Evolutionary conservation across 1,140 invertebrate genomes (phyloP), one percentile per base, ranked within the genome.

Genomic region (Drosophila saltans): DNA sequence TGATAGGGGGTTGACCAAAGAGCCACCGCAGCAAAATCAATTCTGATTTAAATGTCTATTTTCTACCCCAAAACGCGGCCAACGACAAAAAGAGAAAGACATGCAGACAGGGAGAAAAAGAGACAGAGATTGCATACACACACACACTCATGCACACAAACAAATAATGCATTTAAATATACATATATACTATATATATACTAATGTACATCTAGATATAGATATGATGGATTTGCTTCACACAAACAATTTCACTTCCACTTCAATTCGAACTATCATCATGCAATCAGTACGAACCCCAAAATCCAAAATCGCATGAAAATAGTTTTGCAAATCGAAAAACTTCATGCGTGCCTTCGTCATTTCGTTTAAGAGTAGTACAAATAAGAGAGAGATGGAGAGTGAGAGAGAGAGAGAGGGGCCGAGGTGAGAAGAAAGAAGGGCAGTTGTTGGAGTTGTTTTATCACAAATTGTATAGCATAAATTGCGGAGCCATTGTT

Each of bases 21-120:
- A 60, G 70, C 55, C 10, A 21, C 60, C 69, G 66, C 75, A 61
- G 43, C 72, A 36, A 77, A 86, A 86, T 88, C 82, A 73, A 80
- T 83, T 80, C 65, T 39, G 56, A 80, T 83, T 88, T 88, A 88
- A 83, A 88, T 88, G 65, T 82, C 41, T 88, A 75, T 82, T 79
- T 81, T 86, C 59, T 43, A 73, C 45, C 45, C 45, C 45, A 52
- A 52, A 26, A 52, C 45, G 45, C 45, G 45, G 45, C 16, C 16
- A 16, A 48, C 9, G 9, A 24, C 8, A 52, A 24, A 52, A 26
- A 9, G 21, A 7, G 45, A 10, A 36, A 36, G 33, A 36, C 33
- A 36, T 2, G 6, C 33, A 6, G 6, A 36, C 33, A 36, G 33
- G 9, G 30, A 39, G 33, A 36, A 36, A 36, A 5, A 10, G 21